Percentiles rank a stretch among this genome's conserved stretches.
phyloP scores from a whole-genome alignment of 2,797 vertebrate genomes.

The Cephalopachus bancanus region DNA sequence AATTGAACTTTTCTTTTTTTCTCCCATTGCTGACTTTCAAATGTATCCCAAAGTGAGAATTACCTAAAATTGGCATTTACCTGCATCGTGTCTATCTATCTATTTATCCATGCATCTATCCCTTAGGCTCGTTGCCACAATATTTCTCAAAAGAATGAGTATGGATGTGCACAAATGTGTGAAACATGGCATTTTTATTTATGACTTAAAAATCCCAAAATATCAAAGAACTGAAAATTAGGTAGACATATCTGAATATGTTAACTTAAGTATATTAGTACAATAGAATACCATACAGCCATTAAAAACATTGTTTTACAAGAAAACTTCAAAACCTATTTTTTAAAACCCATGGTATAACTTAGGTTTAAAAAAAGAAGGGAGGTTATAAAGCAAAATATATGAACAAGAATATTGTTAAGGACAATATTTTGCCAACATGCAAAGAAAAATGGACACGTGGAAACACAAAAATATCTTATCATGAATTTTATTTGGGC shows the following conservation, averaged over 20 bases:
- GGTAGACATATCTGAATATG: not conserved
- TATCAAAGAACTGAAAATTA: not conserved
- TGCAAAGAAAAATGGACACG: not conserved
- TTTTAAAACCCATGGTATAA: not conserved
- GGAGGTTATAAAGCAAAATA: not conserved
- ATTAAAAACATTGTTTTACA: not conserved
- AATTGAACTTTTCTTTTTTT: not conserved
- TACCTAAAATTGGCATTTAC: not conserved
- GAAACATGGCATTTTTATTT: not conserved
- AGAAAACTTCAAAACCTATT: not conserved
- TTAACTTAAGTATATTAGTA: not conserved
- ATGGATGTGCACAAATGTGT: not conserved
- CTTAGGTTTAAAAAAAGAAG: not conserved
- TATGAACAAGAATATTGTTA: not conserved
- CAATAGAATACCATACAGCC: not conserved
- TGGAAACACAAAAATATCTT: not conserved
- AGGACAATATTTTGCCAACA: not conserved
- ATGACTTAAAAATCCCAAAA: not conserved
- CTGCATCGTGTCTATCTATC: not conserved
- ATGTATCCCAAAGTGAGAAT: not conserved
- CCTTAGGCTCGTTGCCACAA: not conserved
- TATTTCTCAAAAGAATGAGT: not conserved
- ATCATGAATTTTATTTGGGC: not conserved
- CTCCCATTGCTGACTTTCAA: not conserved
- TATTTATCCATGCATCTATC: not conserved